Base-by-base conservation (phyloP, 2,113 vertebrate genomes). In the Heterocephalus glaber region DNA sequence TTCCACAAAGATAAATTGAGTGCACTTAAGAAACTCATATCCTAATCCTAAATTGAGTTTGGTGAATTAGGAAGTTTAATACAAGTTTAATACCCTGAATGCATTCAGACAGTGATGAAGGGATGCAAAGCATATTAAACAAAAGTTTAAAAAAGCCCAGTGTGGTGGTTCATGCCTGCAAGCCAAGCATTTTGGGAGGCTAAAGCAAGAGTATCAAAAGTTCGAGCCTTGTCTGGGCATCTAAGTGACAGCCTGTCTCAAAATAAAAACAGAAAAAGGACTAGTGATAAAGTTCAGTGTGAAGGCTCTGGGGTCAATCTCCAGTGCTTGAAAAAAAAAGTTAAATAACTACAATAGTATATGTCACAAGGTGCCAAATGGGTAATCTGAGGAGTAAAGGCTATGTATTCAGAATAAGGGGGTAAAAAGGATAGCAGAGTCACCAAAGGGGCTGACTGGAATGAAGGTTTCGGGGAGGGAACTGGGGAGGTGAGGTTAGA, bases 1-100 rank as follows among this genome's bases (percentile, higher is more conserved):
- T 28, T 93, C 95, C 88, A 92, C 70, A 86, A 91, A 90, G 54
- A 70, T 81, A 92, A 95, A 94, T 24, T 74, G 66, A 58, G 49
- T 49, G 20, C 58, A 60, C 38, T 95, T 80, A 80, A 76, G 82
- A 92, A 94, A 95, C 81, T 85, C 49, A 30, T 14, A 66, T 72
- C 86, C 88, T 74, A 86, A 86, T 77, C 17, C 4, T 54, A 72
- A 92, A 13, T 28, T 90, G 58, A 28, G 26, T 81, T 96, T 85
- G 47, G 35, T 65, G 65, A 92, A 72, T 92, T 92, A 60, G 47
- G 19, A 95, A 89, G 5, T 89, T 81, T 79, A 86, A 76, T 68
- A 52, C 38, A 86, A 76, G 26, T 92, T 94, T 94, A 95, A 61
- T 94, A 84, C 19, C 20, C 54, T 77, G 60, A 89, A 4, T 17